A percentile compares a stretch with the other conserved stretches of the same genome.
phyloP scores from a whole-genome alignment of 2,113 vertebrate genomes.

The Microtus montanus region DNA sequence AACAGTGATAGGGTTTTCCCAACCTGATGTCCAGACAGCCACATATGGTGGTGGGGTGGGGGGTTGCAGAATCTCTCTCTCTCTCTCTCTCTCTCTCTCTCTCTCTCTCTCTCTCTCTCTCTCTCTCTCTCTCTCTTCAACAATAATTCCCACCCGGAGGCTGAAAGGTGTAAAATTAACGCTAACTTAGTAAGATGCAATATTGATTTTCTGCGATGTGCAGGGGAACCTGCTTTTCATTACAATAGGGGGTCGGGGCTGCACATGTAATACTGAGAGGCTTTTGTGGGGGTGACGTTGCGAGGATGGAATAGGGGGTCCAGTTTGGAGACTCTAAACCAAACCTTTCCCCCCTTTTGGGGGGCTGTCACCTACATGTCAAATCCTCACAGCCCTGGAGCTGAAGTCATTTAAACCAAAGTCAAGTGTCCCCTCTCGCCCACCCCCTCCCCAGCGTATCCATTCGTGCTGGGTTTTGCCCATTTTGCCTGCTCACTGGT shows the following conservation, averaged over 20 bases:
- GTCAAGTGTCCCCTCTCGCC: slow-evolving; percentile 31
- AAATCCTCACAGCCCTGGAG: background rate
- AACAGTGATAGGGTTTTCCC: slow-evolving; percentile 83
- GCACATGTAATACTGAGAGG: slow-evolving; percentile 69
- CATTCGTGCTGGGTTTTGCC: slow-evolving; percentile 42
- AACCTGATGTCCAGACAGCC: slow-evolving; percentile 72
- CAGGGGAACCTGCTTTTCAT: slow-evolving; percentile 77
- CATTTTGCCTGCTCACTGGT: slow-evolving; percentile 37
- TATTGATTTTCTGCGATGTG: slow-evolving; percentile 83
- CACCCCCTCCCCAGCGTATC: background rate
- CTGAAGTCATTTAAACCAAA: slow-evolving; percentile 64
- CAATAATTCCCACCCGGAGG: slow-evolving; percentile 76
- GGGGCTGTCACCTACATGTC: background rate
- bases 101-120: background rate
- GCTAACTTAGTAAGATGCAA: slow-evolving; percentile 83
- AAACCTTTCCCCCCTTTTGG: background rate
- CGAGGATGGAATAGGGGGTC: slow-evolving; percentile 55
- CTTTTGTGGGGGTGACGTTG: slow-evolving; percentile 65
- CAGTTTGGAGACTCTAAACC: slow-evolving; percentile 58
- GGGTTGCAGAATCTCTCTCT: slow-evolving; percentile 35
- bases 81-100: slow-evolving; percentile 42
- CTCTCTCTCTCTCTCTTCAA: slow-evolving; percentile 53
- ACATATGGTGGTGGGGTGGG: background rate
- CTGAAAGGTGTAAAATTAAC: slow-evolving; percentile 83
- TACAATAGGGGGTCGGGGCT: slow-evolving; percentile 76